These are phyloP conservation scores for Gortyna flavago DNA, from an alignment of 2,888 invertebrate species.

Conservation along the genomic window DNA sequence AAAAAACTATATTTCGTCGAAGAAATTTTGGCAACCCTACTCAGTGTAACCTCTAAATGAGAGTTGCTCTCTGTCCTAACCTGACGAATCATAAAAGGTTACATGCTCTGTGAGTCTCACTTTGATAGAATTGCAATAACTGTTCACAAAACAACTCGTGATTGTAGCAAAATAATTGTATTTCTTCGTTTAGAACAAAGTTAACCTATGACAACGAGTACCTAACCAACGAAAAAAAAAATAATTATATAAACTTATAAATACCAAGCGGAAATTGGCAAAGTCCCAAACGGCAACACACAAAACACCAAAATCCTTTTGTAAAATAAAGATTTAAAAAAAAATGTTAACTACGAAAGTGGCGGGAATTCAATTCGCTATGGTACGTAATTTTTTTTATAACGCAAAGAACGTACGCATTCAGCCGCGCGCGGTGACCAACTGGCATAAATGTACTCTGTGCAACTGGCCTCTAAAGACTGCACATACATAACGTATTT, in stretches of 20 bases:
- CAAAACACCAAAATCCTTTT: background rate
- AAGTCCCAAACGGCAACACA: background rate
- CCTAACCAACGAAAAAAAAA: background rate
- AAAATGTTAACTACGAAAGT: background rate
- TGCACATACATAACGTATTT: conserved; percentile 18
- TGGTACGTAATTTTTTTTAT: background rate
- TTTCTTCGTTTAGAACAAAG: conserved; percentile 1
- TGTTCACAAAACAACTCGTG: background rate
- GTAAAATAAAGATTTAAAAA: background rate
- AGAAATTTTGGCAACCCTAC: too few species aligned
- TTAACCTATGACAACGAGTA: background rate
- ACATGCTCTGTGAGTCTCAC: too few species aligned
- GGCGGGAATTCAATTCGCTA: conserved; percentile 28
- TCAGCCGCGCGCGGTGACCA: conserved; percentile 9
- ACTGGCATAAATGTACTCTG: background rate
- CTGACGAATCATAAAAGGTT: too few species aligned
- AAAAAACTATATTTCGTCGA: too few species aligned
- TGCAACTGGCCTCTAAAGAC: background rate
- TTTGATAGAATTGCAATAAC: background rate
- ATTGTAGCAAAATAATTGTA: background rate
- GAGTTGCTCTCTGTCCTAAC: background rate
- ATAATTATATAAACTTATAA: background rate
- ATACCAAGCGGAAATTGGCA: background rate
- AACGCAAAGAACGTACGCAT: background rate
- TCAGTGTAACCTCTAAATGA: background rate